These are phyloP conservation scores for Lepidostoma basale DNA, from an alignment of 1,140 invertebrate species.

Conservation along the genomic window DNA sequence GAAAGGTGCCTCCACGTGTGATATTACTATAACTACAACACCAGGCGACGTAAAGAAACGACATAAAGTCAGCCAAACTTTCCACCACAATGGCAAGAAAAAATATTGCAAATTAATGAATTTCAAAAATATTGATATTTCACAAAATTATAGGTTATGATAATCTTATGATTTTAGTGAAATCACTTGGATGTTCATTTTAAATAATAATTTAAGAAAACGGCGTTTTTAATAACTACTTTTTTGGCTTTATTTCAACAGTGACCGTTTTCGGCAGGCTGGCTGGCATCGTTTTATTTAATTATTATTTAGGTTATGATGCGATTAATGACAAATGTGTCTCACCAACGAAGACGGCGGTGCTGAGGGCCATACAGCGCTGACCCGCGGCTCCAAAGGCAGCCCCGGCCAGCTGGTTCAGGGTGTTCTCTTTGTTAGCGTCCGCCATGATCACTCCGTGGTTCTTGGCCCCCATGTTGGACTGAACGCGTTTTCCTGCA, in stretches of 20 bases:
- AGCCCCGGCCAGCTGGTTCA: slow-evolving; percentile 93
- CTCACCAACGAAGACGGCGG: slow-evolving; percentile 92
- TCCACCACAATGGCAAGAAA: too few relatives aligned
- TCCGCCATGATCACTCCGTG: slow-evolving; percentile 97
- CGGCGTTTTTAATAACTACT: background rate
- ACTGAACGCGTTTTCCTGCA: slow-evolving; percentile 93
- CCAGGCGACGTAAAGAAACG: too few relatives aligned
- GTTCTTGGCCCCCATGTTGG: slow-evolving; percentile 99
- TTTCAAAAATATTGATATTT: too few relatives aligned
- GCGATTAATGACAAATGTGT: slow-evolving; percentile 18
- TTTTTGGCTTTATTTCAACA: background rate
- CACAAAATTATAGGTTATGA: too few relatives aligned
- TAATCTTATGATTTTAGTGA: too few relatives aligned
- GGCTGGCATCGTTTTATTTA: slow-evolving; percentile 1
- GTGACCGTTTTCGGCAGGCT: too few relatives aligned
- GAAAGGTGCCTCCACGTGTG: too few relatives aligned
- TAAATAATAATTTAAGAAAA: too few relatives aligned
- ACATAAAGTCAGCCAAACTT: too few relatives aligned
- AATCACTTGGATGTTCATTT: too few relatives aligned
- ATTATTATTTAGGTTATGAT: background rate
- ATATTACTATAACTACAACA: too few relatives aligned
- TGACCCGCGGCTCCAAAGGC: slow-evolving; percentile 95
- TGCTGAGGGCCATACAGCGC: slow-evolving; percentile 98
- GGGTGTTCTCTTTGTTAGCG: slow-evolving; percentile 95
- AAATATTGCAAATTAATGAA: too few relatives aligned